Conservation (phyloP, 1,140 invertebrate genomes). For the Arctopsyche grandis region DNA sequence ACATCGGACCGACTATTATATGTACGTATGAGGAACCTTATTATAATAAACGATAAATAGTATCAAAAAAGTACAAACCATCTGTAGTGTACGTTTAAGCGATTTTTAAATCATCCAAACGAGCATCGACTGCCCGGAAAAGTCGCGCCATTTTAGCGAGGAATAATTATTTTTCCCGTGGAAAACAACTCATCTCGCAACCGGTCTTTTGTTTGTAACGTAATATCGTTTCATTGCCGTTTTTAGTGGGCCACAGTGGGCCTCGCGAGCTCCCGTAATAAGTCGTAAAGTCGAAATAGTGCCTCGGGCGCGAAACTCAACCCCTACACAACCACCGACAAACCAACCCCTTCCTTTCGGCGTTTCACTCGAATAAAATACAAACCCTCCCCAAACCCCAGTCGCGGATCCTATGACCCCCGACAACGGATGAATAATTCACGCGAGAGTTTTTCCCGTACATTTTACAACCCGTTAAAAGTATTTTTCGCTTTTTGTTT, state of each 20-base stretch:
- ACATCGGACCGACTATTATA: too few relatives aligned
- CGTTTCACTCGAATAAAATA: slow-evolving; percentile 10
- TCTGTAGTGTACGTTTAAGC: too few relatives aligned
- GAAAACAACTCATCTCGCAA: slow-evolving; percentile 19
- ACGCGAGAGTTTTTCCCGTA: slow-evolving; percentile 12
- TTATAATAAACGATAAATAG: too few relatives aligned
- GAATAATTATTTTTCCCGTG: slow-evolving; percentile 13
- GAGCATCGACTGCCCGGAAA: too few relatives aligned
- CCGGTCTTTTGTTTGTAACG: not conserved
- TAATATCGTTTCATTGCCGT: slow-evolving; percentile 39
- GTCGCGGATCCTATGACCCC: not conserved
- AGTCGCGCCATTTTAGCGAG: not conserved
- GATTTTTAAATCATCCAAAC: too few relatives aligned
- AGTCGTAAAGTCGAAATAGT: slow-evolving; percentile 43
- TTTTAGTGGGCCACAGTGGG: slow-evolving; percentile 32
- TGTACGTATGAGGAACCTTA: too few relatives aligned
- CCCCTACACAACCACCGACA: not conserved
- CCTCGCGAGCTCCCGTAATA: slow-evolving; percentile 25
- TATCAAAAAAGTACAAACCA: too few relatives aligned
- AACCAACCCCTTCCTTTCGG: not conserved
- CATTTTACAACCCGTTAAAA: slow-evolving; percentile 39
- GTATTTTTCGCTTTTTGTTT: slow-evolving; percentile 30
- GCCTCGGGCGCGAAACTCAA: not conserved
- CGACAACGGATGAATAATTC: slow-evolving; percentile 41
- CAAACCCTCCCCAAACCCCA: not conserved